Base-by-base conservation (phyloP, 2,888 invertebrate species). In the Neoascia interrupta region DNA sequence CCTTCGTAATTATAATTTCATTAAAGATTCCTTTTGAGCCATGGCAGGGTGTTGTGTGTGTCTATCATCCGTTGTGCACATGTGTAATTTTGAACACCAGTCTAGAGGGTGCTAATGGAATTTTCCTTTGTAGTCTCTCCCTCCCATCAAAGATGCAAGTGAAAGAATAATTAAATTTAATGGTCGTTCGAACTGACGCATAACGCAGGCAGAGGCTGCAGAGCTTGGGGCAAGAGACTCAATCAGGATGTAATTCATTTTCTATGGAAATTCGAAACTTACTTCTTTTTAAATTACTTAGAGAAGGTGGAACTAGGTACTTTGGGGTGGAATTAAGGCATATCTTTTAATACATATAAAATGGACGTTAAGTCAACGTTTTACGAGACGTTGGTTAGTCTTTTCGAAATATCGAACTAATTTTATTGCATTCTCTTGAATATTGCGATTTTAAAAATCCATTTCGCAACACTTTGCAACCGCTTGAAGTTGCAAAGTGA, bases 1-100 rank as follows among this genome's bases (percentile, higher is more conserved):
- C 63, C 72, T 72, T 72, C 43, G 54, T 39, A 63, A 56, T 72
- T 72, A 63, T 72, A 54, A 63, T 72, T 72, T 72, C 72, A 72
- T 72, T 54, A 72, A 47, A 45, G 54, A 72, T 56, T 72, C 63
- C 49, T 47, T 56, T 56, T 56, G 63, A 54, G 11, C 11, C 21
- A n/a, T n/a, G 5, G 16, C 15, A 23, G 13, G 23, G 18, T 16
- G 8, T 5, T 3, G 56, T 34, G 51, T 11, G 11, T 36, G n/a
- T n/a, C n/a, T 31, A n/a, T 31, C 8, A 31, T 37, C 43, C 37
- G 37, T 26, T 28, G 34, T 5, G 31, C 51, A 39, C 63, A 54
- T 63, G 54, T 54, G 54, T 34, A 49, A 16, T 28, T 43, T 45
- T 49, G 47, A 54, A 41, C 39, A 41, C 21, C 21, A 8, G 36